Evolutionary conservation across 1,140 invertebrate genomes (phyloP).

Genomic region (Lanistes nyassanus): DNA sequence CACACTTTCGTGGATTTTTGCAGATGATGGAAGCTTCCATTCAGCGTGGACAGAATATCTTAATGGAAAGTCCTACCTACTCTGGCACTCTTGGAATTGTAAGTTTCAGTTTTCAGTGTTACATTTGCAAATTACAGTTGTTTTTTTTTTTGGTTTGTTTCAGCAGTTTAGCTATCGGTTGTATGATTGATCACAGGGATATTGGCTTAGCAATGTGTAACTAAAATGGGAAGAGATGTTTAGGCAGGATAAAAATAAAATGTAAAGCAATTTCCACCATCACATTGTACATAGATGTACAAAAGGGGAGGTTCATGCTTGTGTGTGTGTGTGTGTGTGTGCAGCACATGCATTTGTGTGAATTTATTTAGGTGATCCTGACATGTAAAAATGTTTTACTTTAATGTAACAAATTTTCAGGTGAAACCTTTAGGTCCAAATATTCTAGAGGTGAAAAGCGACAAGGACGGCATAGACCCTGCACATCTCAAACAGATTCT

Average conservation of each 20-base stretch:
- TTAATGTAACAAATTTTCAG: constrained; percentile 37
- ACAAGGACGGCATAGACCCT: constrained; percentile 63
- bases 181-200: no score
- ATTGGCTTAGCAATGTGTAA: no score
- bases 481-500: constrained; percentile 50
- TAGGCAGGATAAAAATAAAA: no score
- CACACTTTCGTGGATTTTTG: constrained; percentile 22
- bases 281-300: no score
- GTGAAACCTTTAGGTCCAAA: constrained; percentile 57
- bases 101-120: constrained; percentile 61
- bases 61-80: constrained; percentile 79
- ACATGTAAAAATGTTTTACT: no score
- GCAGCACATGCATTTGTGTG: no score
- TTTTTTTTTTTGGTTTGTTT: neutral
- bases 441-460: constrained; percentile 56
- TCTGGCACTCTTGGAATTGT: constrained; percentile 77
- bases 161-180: no score
- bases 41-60: constrained; percentile 75
- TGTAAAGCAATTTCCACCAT: no score
- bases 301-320: neutral
- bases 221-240: no score
- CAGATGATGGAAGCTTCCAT: constrained; percentile 62
- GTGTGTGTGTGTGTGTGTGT: constrained; percentile 7
- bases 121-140: neutral
- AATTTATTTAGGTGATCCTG: no score